Evolutionary conservation across 2,888 invertebrate species (phyloP), one percentile per base, ranked within the genome.

Genomic region (Steinernema hermaphroditum): DNA sequence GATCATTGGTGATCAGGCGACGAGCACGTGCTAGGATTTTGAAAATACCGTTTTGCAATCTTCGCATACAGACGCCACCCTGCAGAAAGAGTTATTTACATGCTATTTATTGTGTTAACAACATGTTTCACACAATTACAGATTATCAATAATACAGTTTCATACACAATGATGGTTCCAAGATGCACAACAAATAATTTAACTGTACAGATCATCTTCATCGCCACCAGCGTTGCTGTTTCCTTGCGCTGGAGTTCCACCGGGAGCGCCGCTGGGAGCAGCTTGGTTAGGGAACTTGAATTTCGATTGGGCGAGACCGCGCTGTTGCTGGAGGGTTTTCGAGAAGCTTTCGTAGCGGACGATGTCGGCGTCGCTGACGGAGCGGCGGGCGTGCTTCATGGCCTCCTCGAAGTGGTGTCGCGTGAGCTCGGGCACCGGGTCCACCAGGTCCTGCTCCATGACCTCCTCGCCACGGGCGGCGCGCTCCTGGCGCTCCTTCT

Each of bases 301-400:
- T 90, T 95, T 96, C 12, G 54, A 22, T 82, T 95, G 96, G 72
- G 89, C 89, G 89, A 99, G 97, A 77, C 98, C 98, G 88, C 98
- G 92, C 83, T 95, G 95, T 90, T 99, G 98, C 89, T 99, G 98
- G 87, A 99, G 90, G 80, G 98, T 99, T 90, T 99, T 97, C 86
- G 98, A 94, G 90, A 99, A 99, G 97, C 99, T 98, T 91, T 99
- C 98, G 89, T 99, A 99, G 90, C 98, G 99, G 87, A 97, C 92
- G 88, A 99, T 97, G 89, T 99, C 98, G 88, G 96, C 96, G 89
- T 99, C 98, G 70, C 95, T 95, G 69, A 99, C 98, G 32, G 97
- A 98, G 68, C 97, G 92, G 49, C 86, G 82, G 6, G 86, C 86
- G 50, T 83, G 86, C 76, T 86, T 87, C 86, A 86, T 86, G 6